Conservation (phyloP, 1,140 invertebrate species). For the Drosophila mojavensis region DNA sequence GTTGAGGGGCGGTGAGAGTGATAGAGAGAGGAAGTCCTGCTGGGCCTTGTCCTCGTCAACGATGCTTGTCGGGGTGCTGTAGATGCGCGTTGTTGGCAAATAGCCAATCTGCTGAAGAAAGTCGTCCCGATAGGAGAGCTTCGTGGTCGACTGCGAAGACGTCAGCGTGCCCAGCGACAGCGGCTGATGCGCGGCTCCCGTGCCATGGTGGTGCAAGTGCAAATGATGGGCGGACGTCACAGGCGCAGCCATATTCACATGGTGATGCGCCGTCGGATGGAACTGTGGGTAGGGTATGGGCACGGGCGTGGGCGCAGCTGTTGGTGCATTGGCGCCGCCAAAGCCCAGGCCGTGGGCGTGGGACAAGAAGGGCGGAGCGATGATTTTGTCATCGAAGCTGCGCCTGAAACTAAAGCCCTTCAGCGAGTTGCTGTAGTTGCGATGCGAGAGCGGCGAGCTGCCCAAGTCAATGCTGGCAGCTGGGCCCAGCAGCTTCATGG, state of each 20-base stretch:
- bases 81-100: conserved; percentile 82
- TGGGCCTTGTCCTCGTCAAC: conserved; percentile 82
- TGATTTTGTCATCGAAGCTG: conserved; percentile 82
- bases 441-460: conserved; percentile 76
- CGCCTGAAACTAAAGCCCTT: conserved; percentile 80
- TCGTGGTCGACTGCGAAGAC: conserved; percentile 80
- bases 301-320: conserved; percentile 29
- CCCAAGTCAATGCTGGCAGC: conserved; percentile 80
- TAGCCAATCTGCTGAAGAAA: conserved; percentile 83
- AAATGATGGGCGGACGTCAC: conserved; percentile 61
- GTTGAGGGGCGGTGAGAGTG: conserved; percentile 84
- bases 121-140: conserved; percentile 80
- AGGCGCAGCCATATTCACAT: conserved; percentile 40
- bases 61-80: conserved; percentile 78
- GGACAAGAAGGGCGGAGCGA: conserved; percentile 57
- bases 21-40: conserved; percentile 84
- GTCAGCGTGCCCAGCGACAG: conserved; percentile 67
- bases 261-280: conserved; percentile 52
- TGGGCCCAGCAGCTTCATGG: conserved; percentile 68
- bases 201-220: conserved; percentile 63
- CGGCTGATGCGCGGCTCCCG: conserved; percentile 53
- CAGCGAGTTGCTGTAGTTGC: conserved; percentile 74
- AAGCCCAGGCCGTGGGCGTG: conserved; percentile 36
- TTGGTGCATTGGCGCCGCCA: conserved; percentile 8
- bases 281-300: conserved; percentile 74